phyloP scores from a whole-genome alignment of 2,797 vertebrate genomes.

The Anguilla obscura region DNA sequence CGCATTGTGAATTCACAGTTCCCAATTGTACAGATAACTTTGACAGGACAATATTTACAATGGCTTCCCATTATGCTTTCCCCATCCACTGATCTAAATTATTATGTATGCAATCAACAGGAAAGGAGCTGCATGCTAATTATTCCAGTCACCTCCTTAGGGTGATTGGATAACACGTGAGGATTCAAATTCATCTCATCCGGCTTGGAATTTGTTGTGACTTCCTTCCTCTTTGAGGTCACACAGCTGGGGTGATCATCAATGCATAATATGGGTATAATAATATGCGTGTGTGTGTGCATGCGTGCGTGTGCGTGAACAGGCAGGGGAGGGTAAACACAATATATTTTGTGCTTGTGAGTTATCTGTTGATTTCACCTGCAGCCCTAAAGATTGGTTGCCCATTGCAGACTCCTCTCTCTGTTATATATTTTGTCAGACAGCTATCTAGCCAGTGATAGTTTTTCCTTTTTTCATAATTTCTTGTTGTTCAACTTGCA shows the following conservation, averaged over 20 bases:
- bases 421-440: background rate
- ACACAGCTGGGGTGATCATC: background rate
- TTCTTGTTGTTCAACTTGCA: background rate
- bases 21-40: constrained; percentile 22
- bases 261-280: background rate
- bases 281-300: background rate
- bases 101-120: constrained; percentile 56
- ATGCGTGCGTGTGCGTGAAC: background rate
- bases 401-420: background rate
- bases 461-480: background rate
- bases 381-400: background rate
- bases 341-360: background rate
- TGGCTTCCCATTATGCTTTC: constrained; percentile 16
- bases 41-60: constrained; percentile 19
- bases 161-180: constrained; percentile 30
- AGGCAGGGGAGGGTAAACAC: background rate
- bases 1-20: constrained; percentile 15
- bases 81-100: constrained; percentile 47
- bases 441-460: background rate
- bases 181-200: constrained; percentile 24
- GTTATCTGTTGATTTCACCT: background rate
- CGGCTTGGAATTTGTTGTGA: background rate
- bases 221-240: background rate
- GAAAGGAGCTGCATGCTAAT: constrained; percentile 47
- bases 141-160: constrained; percentile 41